phyloP scores from a whole-genome alignment of 64 coral and sea anemone genomes.

The Astreopora myriophthalma region DNA sequence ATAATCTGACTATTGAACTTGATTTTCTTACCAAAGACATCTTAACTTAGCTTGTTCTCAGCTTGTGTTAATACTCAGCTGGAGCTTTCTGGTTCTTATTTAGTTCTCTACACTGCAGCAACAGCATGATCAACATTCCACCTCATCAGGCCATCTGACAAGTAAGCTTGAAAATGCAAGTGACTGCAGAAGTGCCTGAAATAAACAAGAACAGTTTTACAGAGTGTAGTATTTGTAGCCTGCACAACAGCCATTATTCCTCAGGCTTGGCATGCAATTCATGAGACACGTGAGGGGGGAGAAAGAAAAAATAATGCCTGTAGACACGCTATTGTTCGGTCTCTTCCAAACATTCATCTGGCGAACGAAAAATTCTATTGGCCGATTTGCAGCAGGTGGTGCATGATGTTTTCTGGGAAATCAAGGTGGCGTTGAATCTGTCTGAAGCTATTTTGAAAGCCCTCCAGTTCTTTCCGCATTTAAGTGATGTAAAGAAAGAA shows the following conservation, averaged over 20 bases:
- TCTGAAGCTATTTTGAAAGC: no score
- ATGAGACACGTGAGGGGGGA: no score
- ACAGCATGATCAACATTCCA: slow-evolving; percentile 46
- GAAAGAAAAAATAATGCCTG: no score
- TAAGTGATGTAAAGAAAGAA: no score
- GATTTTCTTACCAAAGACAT: not conserved
- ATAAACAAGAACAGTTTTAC: not conserved
- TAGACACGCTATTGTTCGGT: no score
- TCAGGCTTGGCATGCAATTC: not conserved
- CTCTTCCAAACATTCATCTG: no score
- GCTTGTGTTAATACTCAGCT: not conserved
- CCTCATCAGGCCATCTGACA: slow-evolving; percentile 22
- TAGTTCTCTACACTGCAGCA: not conserved
- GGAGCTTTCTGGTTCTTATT: not conserved
- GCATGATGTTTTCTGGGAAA: no score
- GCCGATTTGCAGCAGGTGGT: no score
- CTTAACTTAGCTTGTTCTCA: not conserved
- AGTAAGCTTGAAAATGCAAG: slow-evolving; percentile 63
- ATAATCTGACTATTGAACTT: not conserved
- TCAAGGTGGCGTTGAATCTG: no score
- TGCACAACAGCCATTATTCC: not conserved
- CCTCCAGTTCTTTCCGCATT: no score
- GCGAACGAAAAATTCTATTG: no score
- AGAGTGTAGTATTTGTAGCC: no score
- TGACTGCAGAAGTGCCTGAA: slow-evolving; percentile 30